These are phyloP conservation scores for Thera obeliscata DNA, from an alignment of 2,888 invertebrate genomes.

Conservation along the genomic window DNA sequence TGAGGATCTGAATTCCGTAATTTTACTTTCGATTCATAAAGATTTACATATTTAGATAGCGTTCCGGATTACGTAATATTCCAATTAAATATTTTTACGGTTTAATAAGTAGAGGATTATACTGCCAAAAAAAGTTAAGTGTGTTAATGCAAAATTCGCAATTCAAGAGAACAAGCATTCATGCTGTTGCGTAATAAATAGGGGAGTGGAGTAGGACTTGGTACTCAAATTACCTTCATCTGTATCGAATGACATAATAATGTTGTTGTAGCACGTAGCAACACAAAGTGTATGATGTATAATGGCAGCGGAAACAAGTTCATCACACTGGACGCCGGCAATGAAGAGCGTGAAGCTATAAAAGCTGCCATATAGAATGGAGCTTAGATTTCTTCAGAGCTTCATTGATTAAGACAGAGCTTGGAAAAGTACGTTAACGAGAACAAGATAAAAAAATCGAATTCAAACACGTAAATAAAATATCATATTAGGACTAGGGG, in stretches of 20 bases:
- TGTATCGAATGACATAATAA: slow-evolving; percentile 56
- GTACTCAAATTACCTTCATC: slow-evolving; percentile 36
- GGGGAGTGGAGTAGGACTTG: slow-evolving; percentile 34
- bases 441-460: not conserved
- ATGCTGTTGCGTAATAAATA: slow-evolving; percentile 34
- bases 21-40: slow-evolving; percentile 47
- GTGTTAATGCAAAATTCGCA: slow-evolving; percentile 38
- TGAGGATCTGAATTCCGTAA: slow-evolving; percentile 44
- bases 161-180: slow-evolving; percentile 35
- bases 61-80: slow-evolving; percentile 46
- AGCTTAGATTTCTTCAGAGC: not conserved
- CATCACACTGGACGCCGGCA: slow-evolving; percentile 57
- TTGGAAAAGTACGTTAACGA: not conserved
- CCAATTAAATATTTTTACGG: slow-evolving; percentile 38
- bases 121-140: slow-evolving; percentile 35
- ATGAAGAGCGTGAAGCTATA: slow-evolving; percentile 33
- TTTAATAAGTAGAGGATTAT: slow-evolving; percentile 47
- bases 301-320: slow-evolving; percentile 61
- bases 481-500: not conserved
- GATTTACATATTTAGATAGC: slow-evolving; percentile 48
- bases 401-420: not conserved
- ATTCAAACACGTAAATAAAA: not conserved
- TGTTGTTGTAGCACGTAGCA: slow-evolving; percentile 32
- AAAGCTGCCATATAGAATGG: slow-evolving; percentile 7
- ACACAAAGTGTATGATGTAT: slow-evolving; percentile 35